Evolutionary conservation across 2,888 invertebrate genomes (phyloP).

Genomic region (Melieria picta): DNA sequence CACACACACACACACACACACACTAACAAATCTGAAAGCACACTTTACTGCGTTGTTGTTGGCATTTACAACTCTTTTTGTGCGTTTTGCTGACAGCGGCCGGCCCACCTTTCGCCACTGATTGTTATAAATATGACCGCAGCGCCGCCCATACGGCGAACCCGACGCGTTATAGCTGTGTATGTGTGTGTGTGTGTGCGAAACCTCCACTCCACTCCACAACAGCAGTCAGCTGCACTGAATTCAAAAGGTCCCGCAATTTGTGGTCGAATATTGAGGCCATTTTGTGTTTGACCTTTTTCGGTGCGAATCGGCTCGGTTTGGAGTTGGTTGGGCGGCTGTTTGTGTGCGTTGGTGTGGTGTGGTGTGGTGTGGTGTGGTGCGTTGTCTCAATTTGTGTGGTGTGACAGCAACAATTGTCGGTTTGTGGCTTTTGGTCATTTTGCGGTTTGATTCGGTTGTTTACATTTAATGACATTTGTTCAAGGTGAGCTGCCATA

Average conservation of each 20-base stretch:
- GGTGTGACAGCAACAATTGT: slow-evolving; percentile 48
- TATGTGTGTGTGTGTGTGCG: no score
- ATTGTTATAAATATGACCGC: slow-evolving; percentile 52
- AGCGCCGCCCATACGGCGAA: no score
- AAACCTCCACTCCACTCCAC: no score
- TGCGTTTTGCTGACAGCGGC: slow-evolving; percentile 21
- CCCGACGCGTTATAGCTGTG: no score
- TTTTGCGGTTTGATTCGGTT: slow-evolving; percentile 46
- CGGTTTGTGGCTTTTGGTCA: slow-evolving; percentile 46
- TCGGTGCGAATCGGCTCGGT: not conserved
- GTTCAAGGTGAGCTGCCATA: slow-evolving; percentile 34
- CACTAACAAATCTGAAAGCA: not conserved
- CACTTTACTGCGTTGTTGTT: slow-evolving; percentile 3
- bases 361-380: slow-evolving; percentile 8
- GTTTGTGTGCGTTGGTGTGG: slow-evolving; percentile 2
- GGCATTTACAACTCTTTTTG: not conserved
- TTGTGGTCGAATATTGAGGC: slow-evolving; percentile 50
- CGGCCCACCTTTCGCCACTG: slow-evolving; percentile 42
- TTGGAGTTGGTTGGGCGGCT: slow-evolving; percentile 3
- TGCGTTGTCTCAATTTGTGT: slow-evolving; percentile 4
- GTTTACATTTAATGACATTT: slow-evolving; percentile 50
- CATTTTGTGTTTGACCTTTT: slow-evolving; percentile 40
- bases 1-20: slow-evolving; percentile 9
- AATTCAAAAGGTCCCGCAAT: slow-evolving; percentile 12
- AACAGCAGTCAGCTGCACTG: no score